phyloP scores from a whole-genome alignment of 2,888 invertebrate species.

The Lutraria lutraria region DNA sequence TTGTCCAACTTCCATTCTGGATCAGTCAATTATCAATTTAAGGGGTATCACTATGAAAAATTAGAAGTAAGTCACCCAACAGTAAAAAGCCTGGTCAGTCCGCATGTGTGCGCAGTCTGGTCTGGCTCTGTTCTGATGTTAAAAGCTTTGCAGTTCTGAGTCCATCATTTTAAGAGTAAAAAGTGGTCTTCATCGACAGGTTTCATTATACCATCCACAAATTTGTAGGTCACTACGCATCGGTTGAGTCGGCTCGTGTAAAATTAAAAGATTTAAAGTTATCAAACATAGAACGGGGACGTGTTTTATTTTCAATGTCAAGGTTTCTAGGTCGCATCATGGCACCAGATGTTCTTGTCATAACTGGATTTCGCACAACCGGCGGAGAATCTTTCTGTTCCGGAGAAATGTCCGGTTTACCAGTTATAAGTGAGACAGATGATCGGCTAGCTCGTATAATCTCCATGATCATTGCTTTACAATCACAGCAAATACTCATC shows the following conservation, averaged over 20 bases:
- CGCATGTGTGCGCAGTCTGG: too few species aligned
- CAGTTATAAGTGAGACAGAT: constrained; percentile 80
- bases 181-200: background rate
- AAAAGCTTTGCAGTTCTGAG: too few species aligned
- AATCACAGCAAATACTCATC: constrained; percentile 97
- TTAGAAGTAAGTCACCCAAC: too few species aligned
- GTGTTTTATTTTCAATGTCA: constrained; percentile 50
- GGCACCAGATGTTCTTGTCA: constrained; percentile 12
- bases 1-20: too few species aligned
- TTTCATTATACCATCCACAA: background rate
- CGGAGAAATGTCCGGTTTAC: constrained; percentile 51
- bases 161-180: too few species aligned
- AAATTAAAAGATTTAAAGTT: constrained; percentile 65
- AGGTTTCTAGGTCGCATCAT: constrained; percentile 45
- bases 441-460: constrained; percentile 95
- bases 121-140: too few species aligned
- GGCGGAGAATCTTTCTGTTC: constrained; percentile 23
- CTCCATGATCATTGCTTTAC: constrained; percentile 96
- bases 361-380: background rate
- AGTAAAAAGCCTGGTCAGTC: too few species aligned
- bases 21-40: too few species aligned
- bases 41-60: too few species aligned
- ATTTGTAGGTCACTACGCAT: constrained; percentile 39
- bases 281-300: constrained; percentile 66
- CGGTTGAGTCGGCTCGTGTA: constrained; percentile 45